Conservation (phyloP, 53 echinoderm and acorn worm species). For the Echinometra lucunter region DNA sequence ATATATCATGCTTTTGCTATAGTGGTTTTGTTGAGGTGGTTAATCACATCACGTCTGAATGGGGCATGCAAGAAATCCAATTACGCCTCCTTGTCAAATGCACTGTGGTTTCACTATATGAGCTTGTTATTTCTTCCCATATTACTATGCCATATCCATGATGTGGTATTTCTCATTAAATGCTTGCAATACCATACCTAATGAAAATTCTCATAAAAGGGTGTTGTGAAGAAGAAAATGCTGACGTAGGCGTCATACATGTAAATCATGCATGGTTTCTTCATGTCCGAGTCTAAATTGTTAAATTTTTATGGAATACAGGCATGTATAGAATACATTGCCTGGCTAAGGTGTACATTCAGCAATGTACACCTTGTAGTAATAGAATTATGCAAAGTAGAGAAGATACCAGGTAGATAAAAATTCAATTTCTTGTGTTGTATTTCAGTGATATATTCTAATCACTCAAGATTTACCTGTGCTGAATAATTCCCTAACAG, state of each 20-base stretch:
- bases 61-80: background rate
- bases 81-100: background rate
- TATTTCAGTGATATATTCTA: no score
- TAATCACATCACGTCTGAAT: no score
- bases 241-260: background rate
- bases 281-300: background rate
- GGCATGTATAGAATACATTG: no score
- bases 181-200: background rate
- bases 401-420: no score
- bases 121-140: background rate
- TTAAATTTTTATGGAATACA: background rate
- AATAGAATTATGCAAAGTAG: no score
- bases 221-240: background rate
- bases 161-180: background rate
- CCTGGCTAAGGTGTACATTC: no score
- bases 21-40: no score
- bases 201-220: background rate
- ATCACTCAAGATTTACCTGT: no score
- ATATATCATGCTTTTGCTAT: no score
- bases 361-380: no score
- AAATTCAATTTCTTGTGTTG: no score
- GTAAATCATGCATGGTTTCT: background rate
- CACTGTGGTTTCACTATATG: background rate
- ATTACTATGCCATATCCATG: background rate
- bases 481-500: no score